Evolutionary conservation across 2,888 invertebrate species (phyloP), one percentile per base, ranked within the genome.

Genomic region (Tridacna gigas): DNA sequence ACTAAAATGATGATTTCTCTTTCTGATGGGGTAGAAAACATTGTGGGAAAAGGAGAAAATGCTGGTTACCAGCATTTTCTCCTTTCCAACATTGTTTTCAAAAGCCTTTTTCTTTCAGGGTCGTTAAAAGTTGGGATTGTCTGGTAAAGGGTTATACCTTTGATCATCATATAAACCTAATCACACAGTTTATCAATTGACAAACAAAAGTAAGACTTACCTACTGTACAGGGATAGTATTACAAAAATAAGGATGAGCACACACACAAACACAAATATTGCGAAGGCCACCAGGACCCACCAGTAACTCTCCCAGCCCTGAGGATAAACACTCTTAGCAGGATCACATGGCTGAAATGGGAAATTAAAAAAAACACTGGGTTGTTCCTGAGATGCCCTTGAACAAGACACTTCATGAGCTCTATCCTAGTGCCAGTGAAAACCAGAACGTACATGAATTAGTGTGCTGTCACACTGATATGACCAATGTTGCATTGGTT

Each of bases 201-300:
- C 37, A 37, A 37, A 37, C n/a, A 37, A 2, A 37, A 37, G 37
- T 37, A 12, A 2, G 12, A 71, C 71, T 71, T 51, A 71, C 71
- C 71, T 51, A 18, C 71, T 71, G 22, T 71, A 71, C 2, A 71
- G 26, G 48, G 71, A 71, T 18, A 71, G 51, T 48, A 71, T 80
- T 56, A 89, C 80, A 45, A 90, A 74, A 73, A 93, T 91, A 18
- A 92, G 88, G 56, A 92, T 90, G 45, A 90, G 20, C 47, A 87
- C 88, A 75, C 91, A 88, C 67, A 93, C 71, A 73, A 92, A 92
- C 61, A 93, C 90, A 83, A 92, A 91, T 74, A 93, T 90, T 63
- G 91, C 93, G 73, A 93, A 87, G 51, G 90, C 91, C 25, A 93
- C 91, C 73, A 93, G 89, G 74, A 92, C 91, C 93, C 93, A 93